Conservation (phyloP, 2,797 vertebrate genomes). For the Enteromius mattozi region DNA sequence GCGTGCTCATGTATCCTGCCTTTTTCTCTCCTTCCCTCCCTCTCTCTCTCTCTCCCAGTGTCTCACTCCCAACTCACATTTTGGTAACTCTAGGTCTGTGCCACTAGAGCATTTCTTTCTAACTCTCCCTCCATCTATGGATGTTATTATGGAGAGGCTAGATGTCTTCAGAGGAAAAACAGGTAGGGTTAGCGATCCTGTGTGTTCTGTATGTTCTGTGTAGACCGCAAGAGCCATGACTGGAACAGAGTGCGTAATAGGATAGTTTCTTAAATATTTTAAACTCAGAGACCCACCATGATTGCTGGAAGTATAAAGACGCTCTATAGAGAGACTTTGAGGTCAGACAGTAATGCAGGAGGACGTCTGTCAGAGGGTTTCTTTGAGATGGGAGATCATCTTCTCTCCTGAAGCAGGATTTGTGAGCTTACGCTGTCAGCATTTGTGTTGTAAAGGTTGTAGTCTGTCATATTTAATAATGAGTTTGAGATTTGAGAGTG, state of each 20-base stretch:
- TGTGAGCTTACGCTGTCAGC: constrained; percentile 18
- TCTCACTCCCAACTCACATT: constrained; percentile 44
- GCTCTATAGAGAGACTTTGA: not conserved
- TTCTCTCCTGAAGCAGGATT: constrained; percentile 44
- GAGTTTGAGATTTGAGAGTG: not conserved
- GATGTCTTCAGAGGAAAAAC: constrained; percentile 61
- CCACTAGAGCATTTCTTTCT: not conserved
- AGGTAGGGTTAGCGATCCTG: constrained; percentile 56
- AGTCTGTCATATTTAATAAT: constrained; percentile 39
- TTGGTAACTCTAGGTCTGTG: constrained; percentile 44
- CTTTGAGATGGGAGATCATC: constrained; percentile 42
- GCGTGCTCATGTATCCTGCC: constrained; percentile 58
- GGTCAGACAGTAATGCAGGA: constrained; percentile 39
- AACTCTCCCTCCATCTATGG: constrained; percentile 32
- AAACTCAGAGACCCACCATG: not conserved
- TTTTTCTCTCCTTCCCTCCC: constrained; percentile 47
- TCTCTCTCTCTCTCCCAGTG: constrained; percentile 9
- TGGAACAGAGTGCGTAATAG: constrained; percentile 23
- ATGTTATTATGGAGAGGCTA: constrained; percentile 56
- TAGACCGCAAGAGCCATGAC: not conserved
- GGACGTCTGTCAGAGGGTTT: constrained; percentile 41
- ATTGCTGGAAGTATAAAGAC: constrained; percentile 19
- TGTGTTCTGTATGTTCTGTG: constrained; percentile 26
- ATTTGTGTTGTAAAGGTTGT: constrained; percentile 31
- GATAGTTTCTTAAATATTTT: constrained; percentile 31